Base-by-base conservation (phyloP, 2,888 invertebrate genomes). In the Cryptophagus acutangulus region DNA sequence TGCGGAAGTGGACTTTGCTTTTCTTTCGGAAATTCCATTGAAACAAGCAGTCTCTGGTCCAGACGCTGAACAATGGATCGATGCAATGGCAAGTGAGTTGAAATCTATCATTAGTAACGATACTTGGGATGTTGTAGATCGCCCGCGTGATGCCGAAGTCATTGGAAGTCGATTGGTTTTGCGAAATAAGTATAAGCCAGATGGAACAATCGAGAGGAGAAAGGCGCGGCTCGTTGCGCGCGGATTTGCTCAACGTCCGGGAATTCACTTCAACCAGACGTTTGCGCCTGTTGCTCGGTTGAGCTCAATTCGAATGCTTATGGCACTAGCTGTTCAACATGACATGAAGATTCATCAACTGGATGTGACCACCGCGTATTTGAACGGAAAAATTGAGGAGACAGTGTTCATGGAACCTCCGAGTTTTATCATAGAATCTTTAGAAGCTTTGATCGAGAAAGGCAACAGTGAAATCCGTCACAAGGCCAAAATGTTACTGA, bases 171-270 rank as follows among this genome's bases (percentile, higher is more conserved):
- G 50, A 38, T 47, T 47, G 34, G 48, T 59, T 13, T 36, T 58
- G 1, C 37, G 46, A 42, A 49, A 46, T 5, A 57, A 57, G 36
- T 43, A 30, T 6, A 40, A 49, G 8, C 8, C 44, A 10, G 43
- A 57, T 39, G 53, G 51, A 12, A 41, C 15, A 9, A 28, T 55
- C 5, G 48, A 52, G 16, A 38, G 45, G 20, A 35, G 41, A 17
- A 58, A 58, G 37, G 59, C 59, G 4, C 25, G 60, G 12, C 30
- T 61, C 1, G 59, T 61, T 1, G 58, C 59, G 2, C 48, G 52
- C 43, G 57, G 57, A 10, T 58, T 48, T 46, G 31, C 35, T 17
- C 57, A 61, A 48, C 15, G 36, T 37, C 45, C 46, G 12, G 59
- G 56, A n/a, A 36, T 58, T 8, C 48, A 61, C 38, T 61, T 46